These are phyloP conservation scores for Melanotaenia maccullochi DNA, from an alignment of 2,797 vertebrate species.

Conservation along the genomic window DNA sequence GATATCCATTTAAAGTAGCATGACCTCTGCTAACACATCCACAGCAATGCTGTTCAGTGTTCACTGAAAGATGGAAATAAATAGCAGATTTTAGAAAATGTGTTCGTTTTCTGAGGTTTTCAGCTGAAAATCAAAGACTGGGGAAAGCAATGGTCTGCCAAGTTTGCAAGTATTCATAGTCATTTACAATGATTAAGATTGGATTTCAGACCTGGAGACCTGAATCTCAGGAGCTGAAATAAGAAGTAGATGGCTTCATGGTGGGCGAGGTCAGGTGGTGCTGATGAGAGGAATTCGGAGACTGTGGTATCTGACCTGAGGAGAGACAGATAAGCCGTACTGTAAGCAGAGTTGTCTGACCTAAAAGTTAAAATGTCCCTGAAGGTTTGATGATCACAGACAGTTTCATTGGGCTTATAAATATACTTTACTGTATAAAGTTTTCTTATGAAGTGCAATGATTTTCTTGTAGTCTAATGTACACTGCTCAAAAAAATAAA, in stretches of 20 bases:
- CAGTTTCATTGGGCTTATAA: too few species aligned
- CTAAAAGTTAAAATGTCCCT: too few species aligned
- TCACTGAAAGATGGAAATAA: too few species aligned
- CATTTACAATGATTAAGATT: background rate
- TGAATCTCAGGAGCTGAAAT: slow-evolving; percentile 74
- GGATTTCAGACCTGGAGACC: background rate
- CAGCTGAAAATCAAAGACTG: background rate
- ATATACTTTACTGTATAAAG: too few species aligned
- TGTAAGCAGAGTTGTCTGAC: too few species aligned
- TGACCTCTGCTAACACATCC: background rate
- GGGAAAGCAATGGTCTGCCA: too few species aligned
- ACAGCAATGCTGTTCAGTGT: background rate
- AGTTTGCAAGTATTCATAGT: too few species aligned
- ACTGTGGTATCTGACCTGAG: slow-evolving; percentile 74
- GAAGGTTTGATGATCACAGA: too few species aligned
- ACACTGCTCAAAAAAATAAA: too few species aligned
- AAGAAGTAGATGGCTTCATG: slow-evolving; percentile 72
- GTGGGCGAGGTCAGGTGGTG: slow-evolving; percentile 72
- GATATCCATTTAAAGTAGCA: background rate
- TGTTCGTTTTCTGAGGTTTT: background rate
- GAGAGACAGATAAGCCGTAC: background rate
- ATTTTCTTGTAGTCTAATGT: too few species aligned
- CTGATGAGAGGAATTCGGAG: slow-evolving; percentile 79
- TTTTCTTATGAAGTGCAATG: too few species aligned
- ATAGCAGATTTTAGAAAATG: too few species aligned